These are phyloP conservation scores for Drosophila prolongata DNA, from an alignment of 2,888 invertebrate genomes.

Conservation along the genomic window DNA sequence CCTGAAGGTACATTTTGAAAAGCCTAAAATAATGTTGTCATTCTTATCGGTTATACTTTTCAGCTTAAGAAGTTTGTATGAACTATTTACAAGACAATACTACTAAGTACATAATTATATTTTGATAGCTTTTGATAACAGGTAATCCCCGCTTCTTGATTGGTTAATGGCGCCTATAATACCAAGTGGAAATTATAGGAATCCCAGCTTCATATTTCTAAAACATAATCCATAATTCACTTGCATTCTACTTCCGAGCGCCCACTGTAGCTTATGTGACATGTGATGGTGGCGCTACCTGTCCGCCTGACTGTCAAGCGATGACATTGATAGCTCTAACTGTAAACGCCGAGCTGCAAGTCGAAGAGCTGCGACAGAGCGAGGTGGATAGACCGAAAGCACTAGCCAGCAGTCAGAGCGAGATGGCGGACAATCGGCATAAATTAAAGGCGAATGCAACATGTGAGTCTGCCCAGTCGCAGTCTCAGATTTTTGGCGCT, in stretches of 20 bases:
- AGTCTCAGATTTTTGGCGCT: conserved; percentile 42
- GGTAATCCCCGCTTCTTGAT: too few species aligned
- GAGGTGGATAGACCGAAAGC: conserved; percentile 6
- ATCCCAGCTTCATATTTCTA: too few species aligned
- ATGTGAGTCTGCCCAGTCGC: conserved; percentile 60
- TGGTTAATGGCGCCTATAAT: too few species aligned
- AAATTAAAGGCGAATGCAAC: conserved; percentile 78
- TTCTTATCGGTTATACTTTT: too few species aligned
- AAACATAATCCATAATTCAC: background rate
- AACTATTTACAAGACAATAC: too few species aligned
- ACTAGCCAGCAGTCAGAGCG: conserved; percentile 4
- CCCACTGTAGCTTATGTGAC: conserved; percentile 26
- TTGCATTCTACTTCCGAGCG: background rate
- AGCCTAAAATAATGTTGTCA: too few species aligned
- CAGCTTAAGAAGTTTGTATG: too few species aligned
- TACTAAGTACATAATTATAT: too few species aligned
- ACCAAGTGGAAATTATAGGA: too few species aligned
- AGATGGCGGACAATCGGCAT: conserved; percentile 45
- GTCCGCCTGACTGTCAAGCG: conserved; percentile 51
- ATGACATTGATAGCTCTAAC: conserved; percentile 76
- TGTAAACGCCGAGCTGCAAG: conserved; percentile 63
- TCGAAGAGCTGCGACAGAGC: conserved; percentile 45
- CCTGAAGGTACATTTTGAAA: too few species aligned
- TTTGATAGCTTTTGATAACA: too few species aligned
- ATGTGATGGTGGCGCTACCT: conserved; percentile 53